Evolutionary conservation across 2,113 vertebrate species (phyloP).

Genomic region (Aptenodytes patagonicus): DNA sequence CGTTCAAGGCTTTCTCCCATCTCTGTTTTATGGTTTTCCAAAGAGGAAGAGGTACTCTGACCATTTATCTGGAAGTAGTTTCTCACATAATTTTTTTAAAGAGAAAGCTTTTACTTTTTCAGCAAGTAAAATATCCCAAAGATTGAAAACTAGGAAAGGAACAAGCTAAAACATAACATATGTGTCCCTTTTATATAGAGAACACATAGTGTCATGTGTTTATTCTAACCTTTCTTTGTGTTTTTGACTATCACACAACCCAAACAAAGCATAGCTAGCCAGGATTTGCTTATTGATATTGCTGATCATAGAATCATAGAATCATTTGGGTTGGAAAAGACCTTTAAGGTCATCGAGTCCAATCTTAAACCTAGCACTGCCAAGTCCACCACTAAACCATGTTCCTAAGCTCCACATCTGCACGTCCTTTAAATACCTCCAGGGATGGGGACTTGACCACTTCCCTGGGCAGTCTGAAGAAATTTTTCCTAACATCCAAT

Average conservation of each 20-base stretch:
- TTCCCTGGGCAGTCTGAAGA: neutral
- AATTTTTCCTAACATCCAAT: neutral
- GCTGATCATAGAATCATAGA: neutral
- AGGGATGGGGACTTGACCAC: neutral
- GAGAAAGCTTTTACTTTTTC: neutral
- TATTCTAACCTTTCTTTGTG: neutral
- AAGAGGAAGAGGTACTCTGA: neutral
- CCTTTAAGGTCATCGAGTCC: neutral
- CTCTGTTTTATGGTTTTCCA: neutral
- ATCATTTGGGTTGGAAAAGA: neutral
- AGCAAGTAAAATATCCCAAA: neutral
- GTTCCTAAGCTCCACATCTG: neutral
- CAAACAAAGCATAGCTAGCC: neutral
- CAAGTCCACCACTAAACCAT: neutral
- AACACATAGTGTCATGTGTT: neutral
- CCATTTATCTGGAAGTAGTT: neutral
- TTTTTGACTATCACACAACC: neutral
- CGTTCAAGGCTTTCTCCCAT: neutral
- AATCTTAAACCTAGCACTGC: neutral
- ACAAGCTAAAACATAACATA: neutral
- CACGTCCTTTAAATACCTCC: neutral
- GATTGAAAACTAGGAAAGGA: neutral
- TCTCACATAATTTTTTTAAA: neutral
- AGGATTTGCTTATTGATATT: slow-evolving; percentile 13
- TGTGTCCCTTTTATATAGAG: neutral